Evolutionary conservation across 2,113 vertebrate genomes (phyloP), one percentile per base, ranked within the genome.

Genomic region (Calypte anna): DNA sequence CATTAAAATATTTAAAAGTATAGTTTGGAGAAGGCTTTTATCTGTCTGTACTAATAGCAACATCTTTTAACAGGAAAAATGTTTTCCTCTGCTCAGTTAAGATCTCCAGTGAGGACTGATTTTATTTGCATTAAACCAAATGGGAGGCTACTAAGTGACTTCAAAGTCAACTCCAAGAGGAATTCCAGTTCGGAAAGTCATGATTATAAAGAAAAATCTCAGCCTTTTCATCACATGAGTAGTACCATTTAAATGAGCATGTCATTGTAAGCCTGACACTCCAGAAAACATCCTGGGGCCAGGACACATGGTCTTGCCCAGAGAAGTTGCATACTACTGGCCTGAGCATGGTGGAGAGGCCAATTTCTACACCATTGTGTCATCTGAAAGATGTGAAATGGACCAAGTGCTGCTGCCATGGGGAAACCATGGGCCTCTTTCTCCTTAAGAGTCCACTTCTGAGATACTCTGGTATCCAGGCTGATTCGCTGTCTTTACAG

Each of bases 1-100:
- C 85, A 88, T 72, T 86, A 61, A 95, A 95, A 93, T 95, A 93
- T 86, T 96, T 94, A 91, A 75, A 33, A 78, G 72, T 90, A 88
- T 64, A 94, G 76, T 33, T 88, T 63, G 83, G 68, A 83, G 66
- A 75, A 94, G n/a, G 27, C 91, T 96, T 96, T 96, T 86, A 90
- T 95, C 85, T 83, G 68, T 81, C 91, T 91, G 33, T 74, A 68
- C 30, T 91, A 96, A 93, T 50, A 93, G 53, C 21, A 95, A 96
- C 78, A 94, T 83, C 85, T 90, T 91, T 83, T 96, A 94, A 94
- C 57, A 78, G 78, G 82, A 94, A 94, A 95, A 96, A 95, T 72
- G 2, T 94, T 95, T 93, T 94, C 70, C 75, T 93, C 76, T 83
- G 21, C 27, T 81, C 23, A 9, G 6, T 64, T 86, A 68, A 91